Percentiles rank a stretch among this genome's conserved stretches.
phyloP scores from a whole-genome alignment of 2,113 vertebrate species.

The Gnathonemus echidnorhynchus region DNA sequence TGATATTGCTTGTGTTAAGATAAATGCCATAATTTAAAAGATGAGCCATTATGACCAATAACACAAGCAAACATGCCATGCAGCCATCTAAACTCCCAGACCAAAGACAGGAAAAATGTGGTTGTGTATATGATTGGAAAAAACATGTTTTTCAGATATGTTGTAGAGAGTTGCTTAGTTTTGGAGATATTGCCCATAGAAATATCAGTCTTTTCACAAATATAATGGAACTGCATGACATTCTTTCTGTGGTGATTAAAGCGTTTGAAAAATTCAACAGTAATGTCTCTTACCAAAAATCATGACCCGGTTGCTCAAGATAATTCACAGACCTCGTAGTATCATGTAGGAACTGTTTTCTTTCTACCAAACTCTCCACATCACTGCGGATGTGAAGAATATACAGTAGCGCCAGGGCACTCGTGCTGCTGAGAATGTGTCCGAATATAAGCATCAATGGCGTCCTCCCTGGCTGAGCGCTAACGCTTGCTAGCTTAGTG shows the following conservation, averaged over 20 bases:
- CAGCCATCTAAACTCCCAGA: neutral
- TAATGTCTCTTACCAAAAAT: no score
- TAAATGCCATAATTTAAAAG: neutral
- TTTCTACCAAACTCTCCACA: no score
- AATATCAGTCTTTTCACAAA: neutral
- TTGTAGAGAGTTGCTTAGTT: neutral
- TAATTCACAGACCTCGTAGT: no score
- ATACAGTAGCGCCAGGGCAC: no score
- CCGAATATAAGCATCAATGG: no score
- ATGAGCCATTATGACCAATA: neutral
- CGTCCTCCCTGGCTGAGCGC: neutral
- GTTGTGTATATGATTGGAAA: neutral
- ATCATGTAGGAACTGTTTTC: no score
- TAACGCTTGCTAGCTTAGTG: neutral
- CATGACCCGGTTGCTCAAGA: no score
- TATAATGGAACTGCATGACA: neutral
- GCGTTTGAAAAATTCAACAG: no score
- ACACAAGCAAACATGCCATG: neutral
- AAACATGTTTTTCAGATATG: neutral
- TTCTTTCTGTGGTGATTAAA: neutral
- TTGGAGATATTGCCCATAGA: neutral
- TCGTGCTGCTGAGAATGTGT: no score
- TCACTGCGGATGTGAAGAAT: no score
- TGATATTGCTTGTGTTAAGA: neutral
- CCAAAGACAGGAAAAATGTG: neutral